These are phyloP conservation scores for Philereme vetulata DNA, from an alignment of 2,888 invertebrate species.

Conservation along the genomic window DNA sequence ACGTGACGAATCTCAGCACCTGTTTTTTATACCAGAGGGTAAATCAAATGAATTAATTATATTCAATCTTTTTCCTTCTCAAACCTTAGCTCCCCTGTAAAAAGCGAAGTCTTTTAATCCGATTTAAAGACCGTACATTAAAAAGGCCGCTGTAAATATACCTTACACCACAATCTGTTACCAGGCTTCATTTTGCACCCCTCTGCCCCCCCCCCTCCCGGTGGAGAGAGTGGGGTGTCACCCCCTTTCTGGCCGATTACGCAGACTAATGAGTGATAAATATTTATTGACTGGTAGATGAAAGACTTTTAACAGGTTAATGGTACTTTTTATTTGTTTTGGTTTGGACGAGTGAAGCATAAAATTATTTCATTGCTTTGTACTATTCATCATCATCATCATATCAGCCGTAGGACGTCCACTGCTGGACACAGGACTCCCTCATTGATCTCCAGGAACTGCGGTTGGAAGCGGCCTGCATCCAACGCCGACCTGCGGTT, in stretches of 20 bases:
- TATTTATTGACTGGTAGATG: slow-evolving; percentile 47
- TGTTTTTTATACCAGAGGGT: too few species aligned
- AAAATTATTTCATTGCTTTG: background rate
- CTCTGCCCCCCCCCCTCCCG: slow-evolving; percentile 10
- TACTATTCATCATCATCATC: too few species aligned
- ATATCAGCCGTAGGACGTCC: too few species aligned
- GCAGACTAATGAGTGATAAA: slow-evolving; percentile 52
- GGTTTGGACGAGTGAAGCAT: background rate
- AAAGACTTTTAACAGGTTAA: slow-evolving; percentile 22
- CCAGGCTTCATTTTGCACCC: slow-evolving; percentile 24
- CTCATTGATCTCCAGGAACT: too few species aligned
- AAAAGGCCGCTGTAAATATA: slow-evolving; percentile 47
- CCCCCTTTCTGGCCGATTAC: slow-evolving; percentile 32
- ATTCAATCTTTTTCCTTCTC: too few species aligned
- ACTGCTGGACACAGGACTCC: too few species aligned
- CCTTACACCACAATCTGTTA: slow-evolving; percentile 46
- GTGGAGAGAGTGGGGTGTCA: slow-evolving; percentile 6
- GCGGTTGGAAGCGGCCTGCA: too few species aligned
- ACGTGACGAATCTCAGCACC: too few species aligned
- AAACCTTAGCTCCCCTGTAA: background rate
- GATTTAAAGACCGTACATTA: slow-evolving; percentile 41
- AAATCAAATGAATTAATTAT: too few species aligned
- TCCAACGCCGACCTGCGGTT: too few species aligned
- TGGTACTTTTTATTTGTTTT: slow-evolving; percentile 9
- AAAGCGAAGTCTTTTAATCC: slow-evolving; percentile 41